Percentiles rank a stretch among this genome's conserved stretches.
Conservation (phyloP, 2,888 invertebrate genomes). For the Lomographa bimaculata region DNA sequence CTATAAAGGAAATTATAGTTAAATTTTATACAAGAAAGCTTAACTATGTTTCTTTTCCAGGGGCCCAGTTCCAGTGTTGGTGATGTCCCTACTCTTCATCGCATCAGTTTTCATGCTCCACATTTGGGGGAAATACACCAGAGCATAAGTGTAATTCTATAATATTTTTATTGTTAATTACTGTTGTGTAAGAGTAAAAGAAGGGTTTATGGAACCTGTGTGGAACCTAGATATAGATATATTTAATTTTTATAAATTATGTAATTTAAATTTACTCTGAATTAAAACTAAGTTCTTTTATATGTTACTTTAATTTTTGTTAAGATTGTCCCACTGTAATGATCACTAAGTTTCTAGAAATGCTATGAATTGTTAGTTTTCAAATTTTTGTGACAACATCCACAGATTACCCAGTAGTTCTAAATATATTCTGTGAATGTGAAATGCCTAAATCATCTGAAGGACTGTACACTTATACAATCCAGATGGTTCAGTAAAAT, state of each 20-base stretch:
- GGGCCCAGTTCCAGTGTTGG: slow-evolving; percentile 99
- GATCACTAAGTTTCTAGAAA: no score
- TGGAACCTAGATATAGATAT: slow-evolving; percentile 21
- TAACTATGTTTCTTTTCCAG: slow-evolving; percentile 88
- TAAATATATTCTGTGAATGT: no score
- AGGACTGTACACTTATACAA: no score
- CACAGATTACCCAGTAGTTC: no score
- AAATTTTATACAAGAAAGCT: no score
- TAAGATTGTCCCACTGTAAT: no score
- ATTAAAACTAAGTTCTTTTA: slow-evolving; percentile 57
- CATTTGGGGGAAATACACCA: slow-evolving; percentile 99
- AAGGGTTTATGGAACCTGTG: slow-evolving; percentile 39
- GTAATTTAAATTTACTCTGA: slow-evolving; percentile 55
- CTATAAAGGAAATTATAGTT: no score
- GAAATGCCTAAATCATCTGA: no score
- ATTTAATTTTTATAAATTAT: slow-evolving; percentile 51
- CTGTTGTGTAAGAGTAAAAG: slow-evolving; percentile 44
- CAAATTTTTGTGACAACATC: no score
- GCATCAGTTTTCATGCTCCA: slow-evolving; percentile 99
- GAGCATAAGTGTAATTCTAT: slow-evolving; percentile 77
- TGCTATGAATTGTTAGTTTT: no score
- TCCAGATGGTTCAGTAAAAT: no score
- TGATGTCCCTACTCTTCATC: slow-evolving; percentile 99
- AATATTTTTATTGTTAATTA: slow-evolving; percentile 28
- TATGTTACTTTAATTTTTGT: no score